Percentiles rank a stretch among this genome's conserved stretches.
Conservation (phyloP, 2,113 vertebrate genomes). For the Cisticola juncidis region DNA sequence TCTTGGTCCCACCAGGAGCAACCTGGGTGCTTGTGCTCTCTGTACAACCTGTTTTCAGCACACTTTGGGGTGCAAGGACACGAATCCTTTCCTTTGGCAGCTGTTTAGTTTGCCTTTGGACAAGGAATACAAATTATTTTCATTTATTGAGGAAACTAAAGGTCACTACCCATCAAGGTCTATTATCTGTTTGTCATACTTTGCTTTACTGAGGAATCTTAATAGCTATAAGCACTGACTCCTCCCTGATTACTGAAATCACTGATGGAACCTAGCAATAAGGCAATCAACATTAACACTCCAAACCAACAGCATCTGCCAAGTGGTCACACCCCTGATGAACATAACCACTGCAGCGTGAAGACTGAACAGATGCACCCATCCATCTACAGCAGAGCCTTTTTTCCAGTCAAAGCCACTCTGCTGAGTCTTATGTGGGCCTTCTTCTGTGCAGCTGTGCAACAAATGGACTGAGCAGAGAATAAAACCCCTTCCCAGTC, state of each 20-base stretch:
- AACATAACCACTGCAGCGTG: neutral
- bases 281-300: rapidly evolving
- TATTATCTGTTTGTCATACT: neutral
- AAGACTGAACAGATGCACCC: neutral
- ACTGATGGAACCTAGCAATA: neutral
- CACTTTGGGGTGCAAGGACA: neutral
- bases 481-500: neutral
- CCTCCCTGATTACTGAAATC: neutral
- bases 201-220: neutral
- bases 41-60: neutral
- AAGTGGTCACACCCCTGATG: neutral
- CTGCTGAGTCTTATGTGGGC: neutral
- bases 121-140: neutral
- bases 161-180: neutral
- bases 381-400: neutral
- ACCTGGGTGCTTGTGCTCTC: neutral
- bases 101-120: neutral
- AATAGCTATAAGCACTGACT: neutral
- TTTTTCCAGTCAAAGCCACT: neutral
- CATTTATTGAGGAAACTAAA: neutral
- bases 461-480: neutral
- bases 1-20: neutral
- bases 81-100: neutral
- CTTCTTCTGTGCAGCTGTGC: neutral
- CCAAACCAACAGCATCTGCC: neutral